Evolutionary conservation across 2,797 vertebrate genomes (phyloP), one percentile per base, ranked within the genome.

Genomic region (Chelmon rostratus): DNA sequence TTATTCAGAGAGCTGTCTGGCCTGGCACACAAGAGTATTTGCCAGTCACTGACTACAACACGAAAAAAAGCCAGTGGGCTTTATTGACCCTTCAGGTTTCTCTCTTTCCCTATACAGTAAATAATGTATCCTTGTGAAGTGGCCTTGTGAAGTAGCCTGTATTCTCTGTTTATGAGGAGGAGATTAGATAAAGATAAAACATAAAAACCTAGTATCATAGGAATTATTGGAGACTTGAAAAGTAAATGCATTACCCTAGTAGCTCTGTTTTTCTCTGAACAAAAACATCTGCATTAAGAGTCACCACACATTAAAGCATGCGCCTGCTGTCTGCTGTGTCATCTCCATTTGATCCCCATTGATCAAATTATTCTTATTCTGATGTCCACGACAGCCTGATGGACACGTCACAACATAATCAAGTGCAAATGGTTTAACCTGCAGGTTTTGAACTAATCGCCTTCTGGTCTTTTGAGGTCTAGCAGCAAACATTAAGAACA

Each of bases 51-150:
- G 37, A 18, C 8, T 75, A 19, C 25, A 65, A 68, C 47, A 62
- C 12, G 28, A 79, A 61, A 65, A 53, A 68, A 78, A 78, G 74
- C 62, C 79, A 65, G 28, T 31, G 49, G 68, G 69, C 56, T 82
- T 83, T 56, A 71, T 9, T 57, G 21, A 78, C n/a, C 58, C 62
- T 64, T 56, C 38, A 84, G 44, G 50, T 58, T 49, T 53, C 37
- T 70, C 13, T 35, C 19, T 73, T 70, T 78, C 11, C 74, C 23
- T 40, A 38, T 16, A 78, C 57, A 68, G 57, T 58, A 52, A 71
- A 81, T 65, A 12, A 67, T 79, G 74, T 65, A 76, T 66, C 86
- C 85, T 33, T 66, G 40, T 88, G 89, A 93, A 90, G 92, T 88
- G 91, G 89, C 88, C 89, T 85, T 49, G 56, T 54, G 84, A 82